Conservation (phyloP, 2,113 vertebrate genomes). For the Anguilla rostrata region DNA sequence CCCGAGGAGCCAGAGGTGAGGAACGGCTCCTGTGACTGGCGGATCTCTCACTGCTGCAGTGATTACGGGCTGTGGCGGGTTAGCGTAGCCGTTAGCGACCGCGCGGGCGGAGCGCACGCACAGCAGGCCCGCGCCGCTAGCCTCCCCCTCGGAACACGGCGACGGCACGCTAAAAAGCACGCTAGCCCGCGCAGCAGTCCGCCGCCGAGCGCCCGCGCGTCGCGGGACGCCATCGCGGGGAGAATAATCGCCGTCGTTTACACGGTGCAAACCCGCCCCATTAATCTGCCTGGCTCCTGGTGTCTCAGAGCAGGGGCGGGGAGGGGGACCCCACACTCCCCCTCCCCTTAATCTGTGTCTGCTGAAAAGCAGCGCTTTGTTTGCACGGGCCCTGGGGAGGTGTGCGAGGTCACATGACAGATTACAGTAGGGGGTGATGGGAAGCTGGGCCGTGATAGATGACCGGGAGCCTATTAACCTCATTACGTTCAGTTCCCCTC, state of each 20-base stretch:
- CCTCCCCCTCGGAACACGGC: background rate
- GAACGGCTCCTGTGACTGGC: background rate
- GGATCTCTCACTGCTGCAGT: background rate
- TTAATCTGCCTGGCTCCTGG: constrained; percentile 31
- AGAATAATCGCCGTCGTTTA: constrained; percentile 58
- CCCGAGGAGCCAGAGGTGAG: background rate
- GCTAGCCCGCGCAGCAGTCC: background rate
- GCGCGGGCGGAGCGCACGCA: background rate
- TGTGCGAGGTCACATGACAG: constrained; percentile 51
- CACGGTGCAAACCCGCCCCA: constrained; percentile 51
- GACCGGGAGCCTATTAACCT: constrained; percentile 44
- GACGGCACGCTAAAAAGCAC: background rate
- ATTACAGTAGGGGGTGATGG: constrained; percentile 51
- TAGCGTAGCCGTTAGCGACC: background rate
- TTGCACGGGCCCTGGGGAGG: constrained; percentile 23
- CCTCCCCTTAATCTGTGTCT: constrained; percentile 57
- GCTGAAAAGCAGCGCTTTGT: constrained; percentile 46
- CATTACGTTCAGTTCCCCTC: constrained; percentile 21
- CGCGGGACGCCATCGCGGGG: background rate
- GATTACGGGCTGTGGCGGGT: too few relatives aligned
- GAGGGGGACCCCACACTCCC: constrained; percentile 34
- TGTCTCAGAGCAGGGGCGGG: constrained; percentile 10
- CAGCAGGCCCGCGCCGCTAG: background rate
- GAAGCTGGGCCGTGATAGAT: constrained; percentile 52
- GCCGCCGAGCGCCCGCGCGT: background rate